These are phyloP conservation scores for Tetramorium parvispinum DNA, from an alignment of 1,140 invertebrate species.

Conservation along the genomic window DNA sequence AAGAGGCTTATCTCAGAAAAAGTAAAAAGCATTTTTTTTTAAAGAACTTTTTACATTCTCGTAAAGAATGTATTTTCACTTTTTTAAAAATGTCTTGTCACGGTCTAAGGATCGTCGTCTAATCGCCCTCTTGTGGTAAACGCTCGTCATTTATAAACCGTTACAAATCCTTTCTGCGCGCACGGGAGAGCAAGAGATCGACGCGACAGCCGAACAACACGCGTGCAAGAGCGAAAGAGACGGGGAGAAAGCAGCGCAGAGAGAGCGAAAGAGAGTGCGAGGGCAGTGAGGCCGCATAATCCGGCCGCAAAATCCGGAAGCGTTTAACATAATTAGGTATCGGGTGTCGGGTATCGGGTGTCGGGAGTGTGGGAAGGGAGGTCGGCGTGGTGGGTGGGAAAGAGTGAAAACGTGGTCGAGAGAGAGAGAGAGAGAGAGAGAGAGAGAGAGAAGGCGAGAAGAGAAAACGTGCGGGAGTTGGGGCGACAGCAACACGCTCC, in stretches of 20 bases:
- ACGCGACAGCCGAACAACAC: neutral
- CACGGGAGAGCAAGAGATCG: conserved; percentile 20
- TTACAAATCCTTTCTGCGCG: conserved; percentile 67
- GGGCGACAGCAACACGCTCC: conserved; percentile 67
- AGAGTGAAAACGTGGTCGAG: conserved; percentile 62
- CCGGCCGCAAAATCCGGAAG: conserved; percentile 84
- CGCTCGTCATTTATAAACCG: conserved; percentile 42
- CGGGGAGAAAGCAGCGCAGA: conserved; percentile 10
- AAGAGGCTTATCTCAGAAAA: neutral
- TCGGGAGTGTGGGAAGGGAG: conserved; percentile 74
- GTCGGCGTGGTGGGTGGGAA: conserved; percentile 60
- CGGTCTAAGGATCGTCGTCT: neutral
- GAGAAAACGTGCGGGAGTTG: conserved; percentile 71
- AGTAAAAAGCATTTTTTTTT: neutral
- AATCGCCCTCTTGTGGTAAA: conserved; percentile 19
- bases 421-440: conserved; percentile 23
- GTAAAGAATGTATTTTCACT: neutral
- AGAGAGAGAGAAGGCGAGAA: conserved; percentile 31
- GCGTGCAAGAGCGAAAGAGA: neutral
- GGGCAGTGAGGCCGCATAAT: conserved; percentile 79
- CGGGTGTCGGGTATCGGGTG: conserved; percentile 84
- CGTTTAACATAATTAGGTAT: conserved; percentile 85
- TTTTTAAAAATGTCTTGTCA: neutral
- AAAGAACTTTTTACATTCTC: neutral
- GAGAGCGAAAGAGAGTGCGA: conserved; percentile 63